Base-by-base conservation (phyloP, 2,888 invertebrate species). In the Dendrolimus houi region DNA sequence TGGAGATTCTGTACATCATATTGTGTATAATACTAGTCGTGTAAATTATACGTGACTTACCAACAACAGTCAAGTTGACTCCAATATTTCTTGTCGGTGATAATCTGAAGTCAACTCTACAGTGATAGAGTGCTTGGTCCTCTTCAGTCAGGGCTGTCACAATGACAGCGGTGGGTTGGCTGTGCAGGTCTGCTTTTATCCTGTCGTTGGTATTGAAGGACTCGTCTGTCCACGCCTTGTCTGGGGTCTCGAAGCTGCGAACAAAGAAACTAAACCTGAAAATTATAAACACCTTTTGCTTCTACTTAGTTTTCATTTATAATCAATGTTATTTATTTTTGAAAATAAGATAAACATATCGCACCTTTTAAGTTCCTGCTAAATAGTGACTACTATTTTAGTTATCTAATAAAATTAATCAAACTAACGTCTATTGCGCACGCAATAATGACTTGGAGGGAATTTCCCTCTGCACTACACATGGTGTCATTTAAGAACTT, bases 31-130 rank as follows among this genome's bases (percentile, higher is more conserved):
- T 29, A 29, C 29, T 29, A 3, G 29, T 3, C 29, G 29, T 29
- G 6, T 29, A 17, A 2, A 17, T 17, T 2, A 3, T 17, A 17
- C 17, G 17, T 13, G 12, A 54, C 81, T 77, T 74, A 92, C 92
- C 91, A 61, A 92, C 85, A 61, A 93, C 85, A 66, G 90, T 91
- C 52, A 93, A 75, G 65, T 92, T 92, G 67, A 93, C 87, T 42
- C 91, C 90, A 53, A 90, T 81, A 67, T 93, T 92, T 64, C 92
- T 88, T 2, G 93, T 93, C 1, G 91, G 92, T 0, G 92, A 88
- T 14, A 88, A 81, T 29, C 87, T 76, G 79, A 92, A 93, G 79
- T 93, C 93, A 9, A 93, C 92, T 52, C 93, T 76, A 70, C 93
- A 93, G 67, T 92, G 91, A 75, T 93, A 93, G 56, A 92, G 64